A percentile compares a stretch with the other conserved stretches of the same genome.
These are phyloP conservation scores for Phortica okadai DNA, from an alignment of 2,888 invertebrate genomes.

Conservation along the genomic window DNA sequence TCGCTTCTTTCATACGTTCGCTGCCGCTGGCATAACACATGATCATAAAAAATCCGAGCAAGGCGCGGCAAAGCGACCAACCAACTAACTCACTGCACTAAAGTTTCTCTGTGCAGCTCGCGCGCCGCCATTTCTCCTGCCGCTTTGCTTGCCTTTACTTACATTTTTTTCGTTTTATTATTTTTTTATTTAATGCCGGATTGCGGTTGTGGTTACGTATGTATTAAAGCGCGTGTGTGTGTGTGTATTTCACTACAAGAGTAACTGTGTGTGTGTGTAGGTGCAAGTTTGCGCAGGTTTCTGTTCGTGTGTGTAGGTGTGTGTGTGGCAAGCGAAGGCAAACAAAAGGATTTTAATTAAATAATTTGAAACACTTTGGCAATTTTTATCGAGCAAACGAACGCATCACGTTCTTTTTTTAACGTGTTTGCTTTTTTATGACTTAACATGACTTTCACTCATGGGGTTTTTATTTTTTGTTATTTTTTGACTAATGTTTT, in stretches of 20 bases:
- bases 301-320: neutral
- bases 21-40: slow-evolving; percentile 19
- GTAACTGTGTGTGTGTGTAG: slow-evolving; percentile 29
- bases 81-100: neutral
- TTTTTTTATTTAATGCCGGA: slow-evolving; percentile 21
- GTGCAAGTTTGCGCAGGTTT: neutral
- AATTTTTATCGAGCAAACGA: slow-evolving; percentile 7
- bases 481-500: neutral
- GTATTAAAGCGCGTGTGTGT: slow-evolving; percentile 45
- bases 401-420: neutral
- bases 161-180: slow-evolving; percentile 11
- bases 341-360: slow-evolving; percentile 29
- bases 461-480: neutral
- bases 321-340: neutral
- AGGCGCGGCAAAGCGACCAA: neutral
- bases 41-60: slow-evolving; percentile 15
- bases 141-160: neutral
- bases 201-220: slow-evolving; percentile 59
- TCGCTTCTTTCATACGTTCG: neutral
- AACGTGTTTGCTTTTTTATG: neutral
- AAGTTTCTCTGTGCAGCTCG: neutral
- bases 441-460: neutral
- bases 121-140: neutral
- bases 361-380: slow-evolving; percentile 23
- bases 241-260: slow-evolving; percentile 8